Conservation (phyloP, 2,797 vertebrate genomes). For the Luscinia megarhynchos region DNA sequence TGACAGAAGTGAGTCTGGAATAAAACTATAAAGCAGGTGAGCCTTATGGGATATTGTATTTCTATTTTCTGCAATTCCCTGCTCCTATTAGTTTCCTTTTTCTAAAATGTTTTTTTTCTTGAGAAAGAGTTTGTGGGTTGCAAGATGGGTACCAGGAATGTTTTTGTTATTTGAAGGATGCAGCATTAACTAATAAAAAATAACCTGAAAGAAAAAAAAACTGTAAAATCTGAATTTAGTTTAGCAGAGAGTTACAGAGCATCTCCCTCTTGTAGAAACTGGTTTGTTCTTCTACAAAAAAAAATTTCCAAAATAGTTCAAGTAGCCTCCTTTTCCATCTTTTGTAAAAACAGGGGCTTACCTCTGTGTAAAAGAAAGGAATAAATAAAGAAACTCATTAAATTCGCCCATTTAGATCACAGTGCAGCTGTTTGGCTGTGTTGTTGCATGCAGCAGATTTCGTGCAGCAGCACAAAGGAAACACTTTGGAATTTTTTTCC, state of each 20-base stretch:
- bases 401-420: background rate
- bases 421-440: background rate
- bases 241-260: background rate
- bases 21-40: background rate
- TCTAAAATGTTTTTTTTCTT: fast-evolving
- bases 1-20: background rate
- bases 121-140: background rate
- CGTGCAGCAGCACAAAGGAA: background rate
- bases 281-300: background rate
- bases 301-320: background rate
- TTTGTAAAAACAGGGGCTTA: background rate
- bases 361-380: background rate
- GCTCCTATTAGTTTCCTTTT: fast-evolving
- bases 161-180: background rate
- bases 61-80: background rate
- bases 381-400: background rate
- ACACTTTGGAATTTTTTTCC: background rate
- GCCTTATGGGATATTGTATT: background rate
- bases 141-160: background rate
- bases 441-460: background rate
- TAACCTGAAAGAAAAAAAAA: background rate
- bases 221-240: background rate
- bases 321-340: background rate
- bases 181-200: background rate
- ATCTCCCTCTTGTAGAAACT: background rate